Percentiles rank a stretch among this genome's conserved stretches.
Evolutionary conservation across 2,797 vertebrate species (phyloP).

Genomic region (Enteromius trimaculatus): DNA sequence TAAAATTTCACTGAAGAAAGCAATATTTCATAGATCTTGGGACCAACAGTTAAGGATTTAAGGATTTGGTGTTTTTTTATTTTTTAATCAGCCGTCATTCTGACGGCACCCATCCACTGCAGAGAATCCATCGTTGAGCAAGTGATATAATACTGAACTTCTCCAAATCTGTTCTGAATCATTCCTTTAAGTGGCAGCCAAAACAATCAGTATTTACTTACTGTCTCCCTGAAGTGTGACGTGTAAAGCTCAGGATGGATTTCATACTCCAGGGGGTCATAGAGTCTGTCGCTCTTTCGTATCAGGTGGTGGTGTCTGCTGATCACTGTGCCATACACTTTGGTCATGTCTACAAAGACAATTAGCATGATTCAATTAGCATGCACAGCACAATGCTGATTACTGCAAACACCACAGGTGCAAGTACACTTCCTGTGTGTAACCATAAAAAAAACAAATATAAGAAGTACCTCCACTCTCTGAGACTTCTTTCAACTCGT

Average conservation of each 20-base stretch:
- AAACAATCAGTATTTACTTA: slow-evolving; percentile 73
- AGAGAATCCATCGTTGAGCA: background rate
- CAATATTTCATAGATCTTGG: background rate
- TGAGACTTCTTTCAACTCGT: slow-evolving; percentile 91
- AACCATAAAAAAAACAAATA: background rate
- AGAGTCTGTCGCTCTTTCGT: slow-evolving; percentile 87
- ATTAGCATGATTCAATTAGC: background rate
- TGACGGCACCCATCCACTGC: background rate
- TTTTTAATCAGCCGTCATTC: background rate
- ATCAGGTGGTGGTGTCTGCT: slow-evolving; percentile 95
- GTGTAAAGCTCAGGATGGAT: slow-evolving; percentile 90
- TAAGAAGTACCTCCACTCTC: slow-evolving; percentile 83
- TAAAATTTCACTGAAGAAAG: background rate
- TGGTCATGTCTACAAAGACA: slow-evolving; percentile 83
- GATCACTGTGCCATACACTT: slow-evolving; percentile 93
- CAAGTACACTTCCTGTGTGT: background rate
- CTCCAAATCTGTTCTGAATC: background rate
- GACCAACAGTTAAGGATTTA: background rate
- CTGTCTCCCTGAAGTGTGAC: slow-evolving; percentile 90
- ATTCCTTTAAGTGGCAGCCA: background rate
- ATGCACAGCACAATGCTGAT: background rate
- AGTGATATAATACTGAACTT: background rate
- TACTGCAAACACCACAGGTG: background rate
- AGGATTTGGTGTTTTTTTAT: background rate
- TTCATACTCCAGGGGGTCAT: slow-evolving; percentile 92